Evolutionary conservation across 2,888 invertebrate species (phyloP), one percentile per base, ranked within the genome.

Genomic region (Hecatera dysodea): DNA sequence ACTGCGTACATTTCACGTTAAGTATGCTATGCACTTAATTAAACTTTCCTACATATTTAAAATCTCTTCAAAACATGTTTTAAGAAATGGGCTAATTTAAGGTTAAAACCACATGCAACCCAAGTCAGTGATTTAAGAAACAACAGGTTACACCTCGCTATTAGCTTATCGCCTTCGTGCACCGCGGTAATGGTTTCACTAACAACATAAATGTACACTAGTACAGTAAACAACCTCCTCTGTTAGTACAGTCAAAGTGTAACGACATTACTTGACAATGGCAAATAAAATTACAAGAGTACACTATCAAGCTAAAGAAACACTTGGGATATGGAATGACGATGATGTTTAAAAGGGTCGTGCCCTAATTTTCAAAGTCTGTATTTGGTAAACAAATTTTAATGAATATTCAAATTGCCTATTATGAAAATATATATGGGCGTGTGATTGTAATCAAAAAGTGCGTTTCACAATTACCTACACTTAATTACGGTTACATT

Each of bases 111-210:
- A 52, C 66, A 74, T 50, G 29, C 73, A 65, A 50, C 36, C 44
- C 9, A 50, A 67, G 17, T 60, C 36, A 44, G 62, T 68, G 48
- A 75, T 73, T 73, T 59, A 57, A 39, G 61, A 74, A 79, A 74
- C 68, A 66, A 73, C 65, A 63, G 50, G 63, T 68, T 67, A 76
- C 61, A 63, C 62, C 57, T 27, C 22, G 44, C 52, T 67, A 65
- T 78, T 67, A 72, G 64, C 76, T 80, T 83, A 73, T 69, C 67
- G 65, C 55, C 64, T 60, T 57, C 63, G 70, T 70, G 59, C 60
- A 42, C 55, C 61, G 55, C 67, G 75, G 42, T 71, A 68, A 80
- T 83, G 65, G 80, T 75, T 72, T 59, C 62, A 68, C 66, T 59
- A 80, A 76, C 72, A 67, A 80, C 74, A 67, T 69, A 60, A 75